Evolutionary conservation across 2,888 invertebrate genomes (phyloP), one percentile per base, ranked within the genome.

Genomic region (Drosophila neutralis): DNA sequence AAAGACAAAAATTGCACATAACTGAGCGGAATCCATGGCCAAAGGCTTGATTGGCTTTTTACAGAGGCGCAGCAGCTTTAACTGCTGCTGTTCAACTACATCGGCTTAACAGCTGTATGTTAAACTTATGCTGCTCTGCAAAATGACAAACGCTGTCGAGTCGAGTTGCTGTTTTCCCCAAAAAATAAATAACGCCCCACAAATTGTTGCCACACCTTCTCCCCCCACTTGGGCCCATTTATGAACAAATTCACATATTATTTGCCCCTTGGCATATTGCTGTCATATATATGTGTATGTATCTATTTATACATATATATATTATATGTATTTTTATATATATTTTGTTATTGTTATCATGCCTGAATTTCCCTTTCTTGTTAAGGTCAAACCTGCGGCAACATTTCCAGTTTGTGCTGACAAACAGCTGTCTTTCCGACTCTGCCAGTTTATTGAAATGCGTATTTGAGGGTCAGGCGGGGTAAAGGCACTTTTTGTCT

Each of bases 21-120:
- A 82, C 73, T 66, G 67, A 63, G 54, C 67, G 24, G 49, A 38
- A 35, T 15, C 29, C 45, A 61, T 58, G 71, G 70, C 67, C 81
- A 64, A 72, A 61, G 77, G 85, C 85, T 78, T 87, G 89, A 86
- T 89, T 87, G 82, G 81, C 74, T 74, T 63, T 78, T 69, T 61
- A 69, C 78, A 69, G 57, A 57, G 58, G 38, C 49, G 53, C 61
- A 62, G 54, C 54, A 31, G 42, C 54, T 64, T 73, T 69, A 67
- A 77, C 80, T 48, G 35, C 24, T 42, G 21, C 49, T 74, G 66
- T 49, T 60, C 38, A 48, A 10, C 49, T 13, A 45, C 57, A 48
- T 18, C 2, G 18, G 18, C 8, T 36, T 60, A 38, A 49, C 64
- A 59, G 42, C n/a, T 2, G 33, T 2, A n/a, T 51, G 45, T 33